Base-by-base conservation (phyloP, 2,888 invertebrate species). In the Drosophila fulvimacula region DNA sequence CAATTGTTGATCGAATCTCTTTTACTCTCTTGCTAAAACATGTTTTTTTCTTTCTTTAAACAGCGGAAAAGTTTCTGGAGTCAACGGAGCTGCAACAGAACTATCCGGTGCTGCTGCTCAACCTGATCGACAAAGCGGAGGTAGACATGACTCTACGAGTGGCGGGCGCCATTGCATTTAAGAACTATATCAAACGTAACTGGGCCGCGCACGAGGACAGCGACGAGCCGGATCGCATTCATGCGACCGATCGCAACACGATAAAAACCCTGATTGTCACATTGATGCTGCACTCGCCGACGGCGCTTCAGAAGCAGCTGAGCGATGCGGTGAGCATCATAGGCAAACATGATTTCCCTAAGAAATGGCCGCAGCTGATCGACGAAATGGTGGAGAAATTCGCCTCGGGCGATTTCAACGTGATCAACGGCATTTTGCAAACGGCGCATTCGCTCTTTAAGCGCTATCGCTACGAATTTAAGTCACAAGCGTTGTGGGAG, bases 371-470 rank as follows among this genome's bases (percentile, higher is more conserved):
- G 0, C 96, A 96, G 74, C 94, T 99, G 2, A 96, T 99, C 30
- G 95, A 96, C 38, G 96, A 98, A 91, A 97, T 99, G 97, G 97
- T 99, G 13, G 95, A 96, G 52, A 97, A 98, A 90, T 98, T 99
- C 92, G 94, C 95, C 46, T 96, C 96, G 65, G 97, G 97, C 46
- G 98, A 99, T 92, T 98, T 99, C 92, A 96, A 98, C 91, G 94
- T 98, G 0, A 98, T 99, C 70, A 98, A 99, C 91, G 99, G 99
- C 0, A 96, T 99, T 0, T 93, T 99, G 11, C 95, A 97, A 79
- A 99, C 99, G 0, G 98, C 98, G 0, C 98, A 99, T 93, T 99
- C 99, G 0, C 93, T 99, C 2, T 99, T 99, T 93, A 98, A 98
- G 92, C 95, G 97, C 79, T 99, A 99, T 93, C 95, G 99, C 55